Evolutionary conservation across 2,113 vertebrate genomes (phyloP).

Genomic region (Chrysochloris asiatica): DNA sequence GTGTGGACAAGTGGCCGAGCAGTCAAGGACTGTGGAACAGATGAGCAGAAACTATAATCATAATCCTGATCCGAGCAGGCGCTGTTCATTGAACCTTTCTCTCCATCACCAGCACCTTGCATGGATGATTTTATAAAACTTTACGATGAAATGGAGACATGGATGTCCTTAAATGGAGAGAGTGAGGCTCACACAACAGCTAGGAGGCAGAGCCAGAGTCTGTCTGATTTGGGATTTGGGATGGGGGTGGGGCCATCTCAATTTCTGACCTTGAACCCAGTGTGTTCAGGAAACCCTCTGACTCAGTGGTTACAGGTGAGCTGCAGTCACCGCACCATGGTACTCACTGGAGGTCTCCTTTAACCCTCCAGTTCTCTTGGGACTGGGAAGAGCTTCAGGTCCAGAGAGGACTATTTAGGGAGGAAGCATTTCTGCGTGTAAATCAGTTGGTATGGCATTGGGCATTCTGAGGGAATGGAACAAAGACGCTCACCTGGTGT

Average conservation of each 20-base stretch:
- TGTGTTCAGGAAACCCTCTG: neutral
- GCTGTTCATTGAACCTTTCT: accelerated
- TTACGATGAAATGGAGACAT: neutral
- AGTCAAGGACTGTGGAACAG: neutral
- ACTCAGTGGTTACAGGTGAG: too few species aligned
- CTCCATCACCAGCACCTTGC: neutral
- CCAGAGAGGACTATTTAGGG: neutral
- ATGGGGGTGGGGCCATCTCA: neutral
- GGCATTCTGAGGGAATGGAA: neutral
- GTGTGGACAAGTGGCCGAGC: neutral
- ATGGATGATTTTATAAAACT: neutral
- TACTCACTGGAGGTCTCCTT: neutral
- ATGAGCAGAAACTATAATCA: neutral
- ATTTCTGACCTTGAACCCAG: neutral
- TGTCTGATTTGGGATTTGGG: neutral
- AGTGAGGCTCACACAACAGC: neutral
- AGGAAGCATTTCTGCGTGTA: neutral
- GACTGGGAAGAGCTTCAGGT: neutral
- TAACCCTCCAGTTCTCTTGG: neutral
- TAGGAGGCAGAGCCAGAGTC: neutral
- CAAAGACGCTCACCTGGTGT: too few species aligned
- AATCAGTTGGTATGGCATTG: neutral
- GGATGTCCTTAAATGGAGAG: neutral
- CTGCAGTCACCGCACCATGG: accelerated
- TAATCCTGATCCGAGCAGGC: neutral